phyloP scores from a whole-genome alignment of 1,140 invertebrate species.

The Bradynema listronoti region DNA sequence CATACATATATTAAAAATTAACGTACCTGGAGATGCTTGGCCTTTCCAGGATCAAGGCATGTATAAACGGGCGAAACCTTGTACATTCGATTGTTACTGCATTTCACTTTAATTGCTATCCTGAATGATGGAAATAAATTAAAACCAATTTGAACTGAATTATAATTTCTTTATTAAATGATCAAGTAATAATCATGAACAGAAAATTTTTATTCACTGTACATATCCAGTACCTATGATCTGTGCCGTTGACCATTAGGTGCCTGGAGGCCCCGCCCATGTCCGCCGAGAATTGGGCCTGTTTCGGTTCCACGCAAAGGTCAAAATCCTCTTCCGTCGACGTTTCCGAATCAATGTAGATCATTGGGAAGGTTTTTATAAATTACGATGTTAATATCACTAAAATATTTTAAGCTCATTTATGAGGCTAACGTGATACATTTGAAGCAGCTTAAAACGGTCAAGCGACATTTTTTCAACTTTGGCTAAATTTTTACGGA shows the following conservation, averaged over 20 bases:
- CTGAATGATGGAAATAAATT: constrained; percentile 8
- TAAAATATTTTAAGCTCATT: no score
- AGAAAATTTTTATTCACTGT: neutral
- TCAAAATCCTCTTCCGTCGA: constrained; percentile 30
- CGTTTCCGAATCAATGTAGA: no score
- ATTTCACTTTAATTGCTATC: constrained; percentile 32
- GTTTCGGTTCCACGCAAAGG: constrained; percentile 22
- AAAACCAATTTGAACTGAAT: neutral
- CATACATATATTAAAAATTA: no score
- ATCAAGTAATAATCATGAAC: neutral
- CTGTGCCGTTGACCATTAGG: constrained; percentile 30
- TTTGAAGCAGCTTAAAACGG: no score
- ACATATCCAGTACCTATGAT: constrained; percentile 12
- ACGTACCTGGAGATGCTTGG: constrained; percentile 25
- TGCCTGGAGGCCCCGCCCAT: constrained; percentile 28
- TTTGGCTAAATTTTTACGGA: no score
- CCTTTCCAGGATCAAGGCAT: constrained; percentile 20
- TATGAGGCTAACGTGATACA: no score
- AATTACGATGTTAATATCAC: no score
- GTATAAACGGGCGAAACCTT: constrained; percentile 28
- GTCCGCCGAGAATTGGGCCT: constrained; percentile 19
- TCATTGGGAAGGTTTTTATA: no score
- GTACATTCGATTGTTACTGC: constrained; percentile 29
- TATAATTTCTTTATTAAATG: neutral
- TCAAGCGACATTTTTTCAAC: no score